A percentile compares a stretch with the other conserved stretches of the same genome.
Evolutionary conservation across 2,888 invertebrate species (phyloP).

Genomic region (Deilephila elpenor): DNA sequence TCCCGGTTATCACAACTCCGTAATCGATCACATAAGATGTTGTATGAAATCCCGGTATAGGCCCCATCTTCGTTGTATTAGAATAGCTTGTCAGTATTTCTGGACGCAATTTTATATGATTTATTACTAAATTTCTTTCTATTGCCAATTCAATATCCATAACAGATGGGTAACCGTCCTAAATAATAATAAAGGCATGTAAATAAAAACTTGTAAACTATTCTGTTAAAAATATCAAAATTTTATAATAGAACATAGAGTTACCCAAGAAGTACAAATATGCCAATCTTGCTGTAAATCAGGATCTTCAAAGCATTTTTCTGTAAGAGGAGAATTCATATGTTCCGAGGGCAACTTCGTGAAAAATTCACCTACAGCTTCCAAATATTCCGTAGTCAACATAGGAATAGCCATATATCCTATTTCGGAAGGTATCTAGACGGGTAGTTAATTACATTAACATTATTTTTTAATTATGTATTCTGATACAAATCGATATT

Average conservation of each 20-base stretch:
- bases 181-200: conserved; percentile 38
- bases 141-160: conserved; percentile 86
- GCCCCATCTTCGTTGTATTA: conserved; percentile 58
- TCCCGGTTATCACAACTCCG: conserved; percentile 81
- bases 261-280: conserved; percentile 71
- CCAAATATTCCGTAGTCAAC: conserved; percentile 71
- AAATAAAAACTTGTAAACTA: not conserved
- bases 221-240: too few relatives aligned
- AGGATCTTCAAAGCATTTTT: conserved; percentile 74
- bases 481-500: not conserved
- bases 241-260: conserved; percentile 9
- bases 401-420: conserved; percentile 80
- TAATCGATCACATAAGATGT: conserved; percentile 84
- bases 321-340: conserved; percentile 64
- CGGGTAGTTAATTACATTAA: conserved; percentile 28
- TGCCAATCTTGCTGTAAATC: conserved; percentile 68
- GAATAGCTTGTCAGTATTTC: conserved; percentile 64
- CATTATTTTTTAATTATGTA: not conserved
- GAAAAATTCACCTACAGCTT: conserved; percentile 66
- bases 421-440: conserved; percentile 62
- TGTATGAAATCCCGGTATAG: conserved; percentile 79
- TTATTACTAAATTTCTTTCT: conserved; percentile 80
- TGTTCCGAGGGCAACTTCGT: conserved; percentile 55
- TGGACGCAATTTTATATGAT: conserved; percentile 72
- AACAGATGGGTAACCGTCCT: conserved; percentile 80